phyloP scores from a whole-genome alignment of 2,888 invertebrate species.

The Dinocampus coccinellae region DNA sequence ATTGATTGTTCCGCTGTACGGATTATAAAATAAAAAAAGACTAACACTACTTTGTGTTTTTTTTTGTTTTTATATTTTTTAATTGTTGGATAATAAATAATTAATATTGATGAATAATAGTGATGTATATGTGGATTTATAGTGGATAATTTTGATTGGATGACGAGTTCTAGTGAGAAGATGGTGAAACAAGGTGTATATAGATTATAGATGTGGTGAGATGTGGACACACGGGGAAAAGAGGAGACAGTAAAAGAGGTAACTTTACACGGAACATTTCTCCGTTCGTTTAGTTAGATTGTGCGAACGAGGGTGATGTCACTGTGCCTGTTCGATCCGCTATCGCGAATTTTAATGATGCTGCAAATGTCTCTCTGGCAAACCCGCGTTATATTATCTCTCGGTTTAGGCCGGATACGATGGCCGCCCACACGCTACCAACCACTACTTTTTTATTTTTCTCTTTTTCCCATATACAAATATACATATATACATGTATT shows the following conservation, averaged over 20 bases:
- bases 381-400: conserved; percentile 66
- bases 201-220: conserved; percentile 11
- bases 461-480: conserved; percentile 13
- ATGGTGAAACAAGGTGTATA: conserved; percentile 4
- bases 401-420: conserved; percentile 67
- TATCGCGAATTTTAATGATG: conserved; percentile 70
- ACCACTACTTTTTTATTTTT: conserved; percentile 40
- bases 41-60: no score
- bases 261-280: conserved; percentile 62
- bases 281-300: conserved; percentile 66
- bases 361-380: conserved; percentile 68
- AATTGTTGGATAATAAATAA: no score
- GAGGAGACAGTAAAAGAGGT: conserved; percentile 45
- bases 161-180: background rate
- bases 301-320: conserved; percentile 68
- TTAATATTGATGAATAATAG: no score
- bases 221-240: no score
- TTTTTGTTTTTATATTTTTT: no score
- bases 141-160: background rate
- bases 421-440: conserved; percentile 65
- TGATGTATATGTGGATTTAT: background rate
- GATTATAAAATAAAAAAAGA: no score
- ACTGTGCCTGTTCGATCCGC: conserved; percentile 68
- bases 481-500: background rate
- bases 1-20: background rate